Percentiles rank a stretch among this genome's conserved stretches.
phyloP scores from a whole-genome alignment of 2,797 vertebrate genomes.

The Sebastes steindachneri region DNA sequence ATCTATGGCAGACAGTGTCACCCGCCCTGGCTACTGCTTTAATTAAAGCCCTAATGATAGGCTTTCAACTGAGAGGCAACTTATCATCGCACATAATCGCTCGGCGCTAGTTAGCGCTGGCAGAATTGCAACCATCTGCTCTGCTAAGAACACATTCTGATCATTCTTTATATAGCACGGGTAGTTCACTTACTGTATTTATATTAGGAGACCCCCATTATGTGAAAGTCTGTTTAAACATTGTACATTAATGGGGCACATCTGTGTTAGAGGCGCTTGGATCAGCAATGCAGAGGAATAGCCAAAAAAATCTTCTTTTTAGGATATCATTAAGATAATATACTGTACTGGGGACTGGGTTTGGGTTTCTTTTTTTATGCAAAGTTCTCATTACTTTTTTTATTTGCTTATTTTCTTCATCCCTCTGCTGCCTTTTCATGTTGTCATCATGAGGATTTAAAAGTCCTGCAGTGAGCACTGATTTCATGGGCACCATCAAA shows the following conservation, averaged over 20 bases:
- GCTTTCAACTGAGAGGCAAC: slow-evolving; percentile 75
- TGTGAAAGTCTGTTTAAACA: slow-evolving; percentile 49
- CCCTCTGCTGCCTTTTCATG: background rate
- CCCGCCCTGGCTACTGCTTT: slow-evolving; percentile 71
- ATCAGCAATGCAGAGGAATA: background rate
- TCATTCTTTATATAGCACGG: slow-evolving; percentile 64
- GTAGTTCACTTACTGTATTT: slow-evolving; percentile 58
- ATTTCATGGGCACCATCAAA: background rate
- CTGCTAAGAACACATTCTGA: slow-evolving; percentile 68
- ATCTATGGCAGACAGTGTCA: slow-evolving; percentile 68
- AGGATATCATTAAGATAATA: background rate
- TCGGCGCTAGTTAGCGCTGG: slow-evolving; percentile 66
- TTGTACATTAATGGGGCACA: slow-evolving; percentile 40
- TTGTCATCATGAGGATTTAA: background rate
- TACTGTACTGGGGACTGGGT: background rate
- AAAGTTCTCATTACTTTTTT: background rate
- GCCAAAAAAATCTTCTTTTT: background rate
- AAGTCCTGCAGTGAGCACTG: background rate
- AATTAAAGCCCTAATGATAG: slow-evolving; percentile 80
- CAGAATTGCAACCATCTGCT: slow-evolving; percentile 81
- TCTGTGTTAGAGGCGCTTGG: slow-evolving; percentile 26
- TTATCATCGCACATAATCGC: slow-evolving; percentile 80
- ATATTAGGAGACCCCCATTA: slow-evolving; percentile 48
- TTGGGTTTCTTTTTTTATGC: background rate
- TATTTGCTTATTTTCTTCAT: background rate